Percentiles rank a stretch among this genome's conserved stretches.
These are phyloP conservation scores for Stichodactyla mertensii DNA, from an alignment of 64 coral and sea anemone species.

Conservation along the genomic window DNA sequence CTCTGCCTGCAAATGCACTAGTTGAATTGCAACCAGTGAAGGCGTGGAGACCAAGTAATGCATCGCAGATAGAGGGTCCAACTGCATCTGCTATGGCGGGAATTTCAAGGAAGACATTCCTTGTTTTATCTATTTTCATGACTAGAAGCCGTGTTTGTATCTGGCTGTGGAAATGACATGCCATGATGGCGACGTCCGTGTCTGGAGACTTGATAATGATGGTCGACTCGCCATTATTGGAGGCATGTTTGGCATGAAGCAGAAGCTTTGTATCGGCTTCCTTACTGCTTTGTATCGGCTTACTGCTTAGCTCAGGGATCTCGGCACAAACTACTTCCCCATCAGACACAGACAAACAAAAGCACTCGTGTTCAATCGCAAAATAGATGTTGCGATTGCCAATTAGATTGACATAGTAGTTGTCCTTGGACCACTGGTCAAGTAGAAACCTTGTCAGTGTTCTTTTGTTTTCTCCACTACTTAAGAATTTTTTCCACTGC, in stretches of 20 bases:
- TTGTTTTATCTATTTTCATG: slow-evolving; percentile 22
- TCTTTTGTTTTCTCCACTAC: slow-evolving; percentile 61
- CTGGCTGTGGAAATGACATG: slow-evolving; percentile 35
- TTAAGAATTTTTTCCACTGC: slow-evolving; percentile 69
- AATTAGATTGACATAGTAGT: slow-evolving; percentile 28
- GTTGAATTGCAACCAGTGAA: slow-evolving; percentile 25
- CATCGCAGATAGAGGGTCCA: background rate
- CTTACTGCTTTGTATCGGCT: too few species aligned
- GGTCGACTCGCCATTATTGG: slow-evolving; percentile 30
- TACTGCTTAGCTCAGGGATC: slow-evolving; percentile 26
- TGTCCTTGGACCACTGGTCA: slow-evolving; percentile 39
- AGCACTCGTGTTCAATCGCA: slow-evolving; percentile 25
- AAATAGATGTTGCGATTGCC: slow-evolving; percentile 11
- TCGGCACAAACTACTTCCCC: slow-evolving; percentile 45
- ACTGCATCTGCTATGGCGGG: slow-evolving; percentile 1
- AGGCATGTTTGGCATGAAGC: slow-evolving; percentile 46
- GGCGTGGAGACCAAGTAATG: slow-evolving; percentile 1
- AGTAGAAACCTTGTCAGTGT: slow-evolving; percentile 39
- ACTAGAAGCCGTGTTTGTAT: slow-evolving; percentile 31
- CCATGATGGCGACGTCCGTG: slow-evolving; percentile 47
- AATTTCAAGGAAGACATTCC: slow-evolving; percentile 20
- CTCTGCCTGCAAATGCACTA: slow-evolving; percentile 32
- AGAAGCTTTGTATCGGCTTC: slow-evolving; percentile 55
- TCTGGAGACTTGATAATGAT: slow-evolving; percentile 44
- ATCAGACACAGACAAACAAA: slow-evolving; percentile 31